Base-by-base conservation (phyloP, 1,140 invertebrate genomes). In the Matsumurasca onukii region DNA sequence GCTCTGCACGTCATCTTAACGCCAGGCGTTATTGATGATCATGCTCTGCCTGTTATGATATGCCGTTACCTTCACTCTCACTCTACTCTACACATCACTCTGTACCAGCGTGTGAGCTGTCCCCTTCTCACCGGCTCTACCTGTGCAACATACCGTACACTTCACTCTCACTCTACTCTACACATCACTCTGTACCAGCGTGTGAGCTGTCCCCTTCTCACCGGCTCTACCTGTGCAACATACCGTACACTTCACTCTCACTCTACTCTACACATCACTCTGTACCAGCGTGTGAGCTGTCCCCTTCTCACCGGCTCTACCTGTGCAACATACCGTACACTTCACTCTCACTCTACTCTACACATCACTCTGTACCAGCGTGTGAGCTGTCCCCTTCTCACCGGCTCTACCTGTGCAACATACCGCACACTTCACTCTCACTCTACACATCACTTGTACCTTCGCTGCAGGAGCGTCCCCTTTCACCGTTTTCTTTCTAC, bases 131-230 rank as follows among this genome's bases (percentile, higher is more conserved):
- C 96, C 96, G 55, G 92, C 93, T 65, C 93, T 86, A 55, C 92
- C 79, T 80, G 39, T 59, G 12, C n/a, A n/a, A n/a, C n/a, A n/a
- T n/a, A n/a, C n/a, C 22, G 31, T 15, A 52, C 49, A 15, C 25
- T 51, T 39, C 27, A 57, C 15, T 30, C 39, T 12, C n/a, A 45
- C n/a, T 45, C 39, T 45, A 45, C 39, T 45, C 12, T n/a, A 45
- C 39, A n/a, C n/a, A 12, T 45, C n/a, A n/a, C n/a, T n/a, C n/a
- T n/a, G n/a, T 0, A 99, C 86, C 55, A 99, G 82, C 0, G 97
- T 98, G 77, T 93, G 94, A 0, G 98, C 98, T 17, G 86, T 88
- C 13, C 98, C 98, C 76, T 95, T 95, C 76, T n/a, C n/a, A n/a
- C n/a, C n/a, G n/a, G n/a, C n/a, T 65, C 93, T 86, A 55, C 92